phyloP scores from a whole-genome alignment of 2,113 vertebrate species.

The Pelobates fuscus region DNA sequence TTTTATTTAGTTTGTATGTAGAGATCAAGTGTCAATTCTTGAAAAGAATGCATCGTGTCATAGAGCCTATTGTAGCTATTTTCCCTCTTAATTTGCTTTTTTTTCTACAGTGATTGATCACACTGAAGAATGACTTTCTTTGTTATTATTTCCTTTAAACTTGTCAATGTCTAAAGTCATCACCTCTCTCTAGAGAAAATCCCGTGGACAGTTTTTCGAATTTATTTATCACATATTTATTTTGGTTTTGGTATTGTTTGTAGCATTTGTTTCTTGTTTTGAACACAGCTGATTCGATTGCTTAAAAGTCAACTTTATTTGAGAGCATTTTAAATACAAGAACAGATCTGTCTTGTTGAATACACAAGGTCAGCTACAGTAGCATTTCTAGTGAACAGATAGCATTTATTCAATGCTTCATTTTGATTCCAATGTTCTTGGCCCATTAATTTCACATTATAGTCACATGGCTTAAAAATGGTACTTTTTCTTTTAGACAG shows the following conservation, averaged over 20 bases:
- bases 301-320: constrained; percentile 3
- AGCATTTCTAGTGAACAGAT: neutral
- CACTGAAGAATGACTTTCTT: constrained; percentile 1
- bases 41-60: constrained; percentile 1
- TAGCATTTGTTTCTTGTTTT: neutral
- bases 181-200: neutral
- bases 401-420: neutral
- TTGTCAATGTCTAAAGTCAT: neutral
- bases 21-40: neutral
- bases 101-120: constrained; percentile 7
- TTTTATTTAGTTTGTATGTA: too few species aligned
- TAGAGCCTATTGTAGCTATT: constrained; percentile 7
- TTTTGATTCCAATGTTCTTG: constrained; percentile 3
- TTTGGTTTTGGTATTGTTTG: neutral
- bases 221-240: constrained; percentile 3
- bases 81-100: constrained; percentile 19
- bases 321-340: neutral
- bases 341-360: neutral
- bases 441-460: constrained; percentile 2
- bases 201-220: neutral
- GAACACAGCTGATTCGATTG: neutral
- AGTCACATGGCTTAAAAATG: too few species aligned
- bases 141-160: neutral
- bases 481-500: neutral
- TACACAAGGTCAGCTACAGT: neutral